Percentiles rank a stretch among this genome's conserved stretches.
phyloP scores from a whole-genome alignment of 2,797 vertebrate genomes.

The Sebastes wilsoni region DNA sequence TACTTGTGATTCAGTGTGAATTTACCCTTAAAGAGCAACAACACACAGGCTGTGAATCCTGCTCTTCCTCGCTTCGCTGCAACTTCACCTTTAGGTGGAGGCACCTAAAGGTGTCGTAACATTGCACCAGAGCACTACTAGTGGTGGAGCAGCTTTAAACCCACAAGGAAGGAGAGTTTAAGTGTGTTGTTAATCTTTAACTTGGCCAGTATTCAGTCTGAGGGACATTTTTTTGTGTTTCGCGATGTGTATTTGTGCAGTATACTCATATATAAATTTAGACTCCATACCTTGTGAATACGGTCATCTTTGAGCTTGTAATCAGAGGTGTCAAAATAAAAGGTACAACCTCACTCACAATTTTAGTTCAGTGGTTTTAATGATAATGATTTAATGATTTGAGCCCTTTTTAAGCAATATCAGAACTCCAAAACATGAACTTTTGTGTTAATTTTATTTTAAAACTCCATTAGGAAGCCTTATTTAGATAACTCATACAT shows the following conservation, averaged over 20 bases:
- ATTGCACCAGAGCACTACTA: neutral
- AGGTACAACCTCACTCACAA: neutral
- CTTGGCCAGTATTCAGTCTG: conserved; percentile 5
- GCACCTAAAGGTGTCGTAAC: neutral
- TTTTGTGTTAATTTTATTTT: neutral
- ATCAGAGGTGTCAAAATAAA: neutral
- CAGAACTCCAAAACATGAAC: neutral
- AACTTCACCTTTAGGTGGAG: neutral
- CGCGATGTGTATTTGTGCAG: conserved; percentile 10
- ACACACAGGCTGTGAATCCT: neutral
- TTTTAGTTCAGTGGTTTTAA: neutral
- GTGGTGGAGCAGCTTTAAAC: neutral
- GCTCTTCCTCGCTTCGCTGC: neutral
- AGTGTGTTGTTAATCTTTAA: conserved; percentile 8
- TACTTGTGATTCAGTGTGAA: conserved; percentile 2
- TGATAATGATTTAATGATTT: neutral
- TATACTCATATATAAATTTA: neutral
- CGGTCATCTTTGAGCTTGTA: neutral
- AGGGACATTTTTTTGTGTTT: conserved; percentile 31
- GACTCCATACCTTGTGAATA: neutral
- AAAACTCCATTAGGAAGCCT: neutral
- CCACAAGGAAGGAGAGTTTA: neutral
- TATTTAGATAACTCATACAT: neutral
- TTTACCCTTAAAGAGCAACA: neutral
- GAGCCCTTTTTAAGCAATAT: neutral